These are phyloP conservation scores for Heliconius charithonia DNA, from an alignment of 2,888 invertebrate species.

Conservation along the genomic window DNA sequence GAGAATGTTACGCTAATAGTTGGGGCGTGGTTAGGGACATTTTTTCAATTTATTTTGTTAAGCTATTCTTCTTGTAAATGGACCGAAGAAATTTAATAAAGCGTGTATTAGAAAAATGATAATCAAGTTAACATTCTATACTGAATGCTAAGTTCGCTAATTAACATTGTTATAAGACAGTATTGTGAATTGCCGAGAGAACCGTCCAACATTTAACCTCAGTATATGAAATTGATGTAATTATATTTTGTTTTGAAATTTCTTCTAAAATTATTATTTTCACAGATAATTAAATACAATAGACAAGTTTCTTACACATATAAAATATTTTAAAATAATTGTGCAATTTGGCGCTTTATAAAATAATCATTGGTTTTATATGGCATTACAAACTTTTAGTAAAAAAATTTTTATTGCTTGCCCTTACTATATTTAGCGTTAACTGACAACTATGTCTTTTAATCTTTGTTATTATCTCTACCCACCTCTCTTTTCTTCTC, in stretches of 20 bases:
- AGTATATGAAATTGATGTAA: background rate
- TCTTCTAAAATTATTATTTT: conserved; percentile 14
- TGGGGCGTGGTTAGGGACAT: conserved; percentile 61
- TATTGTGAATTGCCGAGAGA: background rate
- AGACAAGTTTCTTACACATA: conserved; percentile 39
- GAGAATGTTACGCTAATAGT: conserved; percentile 77
- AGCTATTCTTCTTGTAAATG: conserved; percentile 30
- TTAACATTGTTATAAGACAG: background rate
- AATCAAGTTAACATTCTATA: conserved; percentile 7
- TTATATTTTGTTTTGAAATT: conserved; percentile 19
- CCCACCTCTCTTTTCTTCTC: background rate
- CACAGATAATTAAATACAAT: conserved; percentile 43
- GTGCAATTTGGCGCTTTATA: conserved; percentile 7
- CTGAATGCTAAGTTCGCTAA: conserved; percentile 2
- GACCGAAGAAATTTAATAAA: conserved; percentile 20
- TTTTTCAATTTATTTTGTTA: conserved; percentile 36
- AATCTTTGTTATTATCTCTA: background rate
- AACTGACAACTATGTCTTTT: background rate
- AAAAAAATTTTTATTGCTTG: conserved; percentile 2
- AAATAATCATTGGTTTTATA: conserved; percentile 2
- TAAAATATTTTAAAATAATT: conserved; percentile 4
- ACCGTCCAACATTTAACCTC: background rate
- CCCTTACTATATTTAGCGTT: background rate
- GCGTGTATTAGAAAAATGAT: conserved; percentile 15
- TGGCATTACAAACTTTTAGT: background rate